These are phyloP conservation scores for Arnoldichthys spilopterus DNA, from an alignment of 2,797 vertebrate species.

Conservation along the genomic window DNA sequence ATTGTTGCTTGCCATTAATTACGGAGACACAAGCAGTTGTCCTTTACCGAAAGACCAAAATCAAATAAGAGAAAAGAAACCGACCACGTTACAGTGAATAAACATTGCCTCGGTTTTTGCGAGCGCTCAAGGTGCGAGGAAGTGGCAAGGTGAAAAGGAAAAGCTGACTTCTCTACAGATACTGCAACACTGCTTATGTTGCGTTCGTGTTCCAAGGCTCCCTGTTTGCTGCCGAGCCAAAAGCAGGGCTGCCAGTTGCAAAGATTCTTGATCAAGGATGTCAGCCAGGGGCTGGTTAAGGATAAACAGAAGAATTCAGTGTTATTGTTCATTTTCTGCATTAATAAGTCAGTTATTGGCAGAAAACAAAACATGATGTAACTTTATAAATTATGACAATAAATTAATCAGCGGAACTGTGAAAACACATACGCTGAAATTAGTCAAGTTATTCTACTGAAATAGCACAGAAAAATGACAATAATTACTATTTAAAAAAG, in stretches of 20 bases:
- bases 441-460: too few species aligned
- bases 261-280: not conserved
- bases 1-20: conserved; percentile 34
- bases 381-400: not conserved
- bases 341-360: not conserved
- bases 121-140: not conserved
- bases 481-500: too few species aligned
- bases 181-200: not conserved
- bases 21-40: conserved; percentile 29
- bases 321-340: not conserved
- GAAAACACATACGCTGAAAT: too few species aligned
- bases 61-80: conserved; percentile 18
- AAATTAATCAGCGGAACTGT: too few species aligned
- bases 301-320: not conserved
- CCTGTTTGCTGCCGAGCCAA: not conserved
- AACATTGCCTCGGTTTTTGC: not conserved
- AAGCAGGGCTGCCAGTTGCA: not conserved
- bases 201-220: not conserved
- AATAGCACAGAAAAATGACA: not conserved
- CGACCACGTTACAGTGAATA: not conserved
- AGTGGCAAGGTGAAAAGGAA: not conserved
- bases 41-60: conserved; percentile 10
- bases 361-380: not conserved
- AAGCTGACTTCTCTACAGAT: not conserved
- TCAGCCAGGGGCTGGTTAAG: not conserved